These are phyloP conservation scores for Danaus melanippus DNA, from an alignment of 1,140 invertebrate species.

Conservation along the genomic window DNA sequence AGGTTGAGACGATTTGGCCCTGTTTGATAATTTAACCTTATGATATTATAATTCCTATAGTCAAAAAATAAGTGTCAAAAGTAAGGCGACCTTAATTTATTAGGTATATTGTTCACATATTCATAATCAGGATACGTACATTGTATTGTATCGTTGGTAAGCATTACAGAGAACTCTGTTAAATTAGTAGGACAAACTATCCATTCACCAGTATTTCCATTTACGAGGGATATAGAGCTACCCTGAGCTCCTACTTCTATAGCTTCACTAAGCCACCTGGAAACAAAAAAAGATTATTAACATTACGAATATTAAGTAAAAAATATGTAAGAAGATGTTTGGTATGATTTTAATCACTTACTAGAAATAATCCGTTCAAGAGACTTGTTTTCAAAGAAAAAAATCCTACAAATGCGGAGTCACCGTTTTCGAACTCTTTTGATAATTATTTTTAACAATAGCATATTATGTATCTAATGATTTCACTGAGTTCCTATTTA, in stretches of 20 bases:
- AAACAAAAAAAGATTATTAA: constrained; percentile 14
- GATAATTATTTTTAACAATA: too few species aligned
- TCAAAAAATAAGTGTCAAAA: neutral
- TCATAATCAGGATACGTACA: constrained; percentile 40
- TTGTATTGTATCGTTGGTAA: constrained; percentile 49
- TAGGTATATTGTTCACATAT: too few species aligned
- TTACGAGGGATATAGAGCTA: constrained; percentile 72
- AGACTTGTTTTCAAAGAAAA: too few species aligned
- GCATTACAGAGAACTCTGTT: constrained; percentile 43
- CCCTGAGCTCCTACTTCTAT: constrained; percentile 72
- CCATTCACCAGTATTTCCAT: constrained; percentile 73
- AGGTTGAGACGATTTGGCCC: constrained; percentile 66
- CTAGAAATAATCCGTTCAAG: too few species aligned
- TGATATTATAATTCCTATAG: neutral
- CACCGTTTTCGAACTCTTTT: too few species aligned
- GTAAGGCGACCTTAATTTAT: neutral
- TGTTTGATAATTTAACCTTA: constrained; percentile 24
- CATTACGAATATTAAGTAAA: too few species aligned
- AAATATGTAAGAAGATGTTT: too few species aligned
- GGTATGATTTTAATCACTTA: too few species aligned
- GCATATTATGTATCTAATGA: too few species aligned
- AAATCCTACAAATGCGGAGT: too few species aligned
- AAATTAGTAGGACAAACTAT: constrained; percentile 65
- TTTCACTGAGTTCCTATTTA: too few species aligned
- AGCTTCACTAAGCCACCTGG: constrained; percentile 47